Percentiles rank a stretch among this genome's conserved stretches.
Evolutionary conservation across 2,888 invertebrate genomes (phyloP).

Genomic region (Mechanitis messenoides): DNA sequence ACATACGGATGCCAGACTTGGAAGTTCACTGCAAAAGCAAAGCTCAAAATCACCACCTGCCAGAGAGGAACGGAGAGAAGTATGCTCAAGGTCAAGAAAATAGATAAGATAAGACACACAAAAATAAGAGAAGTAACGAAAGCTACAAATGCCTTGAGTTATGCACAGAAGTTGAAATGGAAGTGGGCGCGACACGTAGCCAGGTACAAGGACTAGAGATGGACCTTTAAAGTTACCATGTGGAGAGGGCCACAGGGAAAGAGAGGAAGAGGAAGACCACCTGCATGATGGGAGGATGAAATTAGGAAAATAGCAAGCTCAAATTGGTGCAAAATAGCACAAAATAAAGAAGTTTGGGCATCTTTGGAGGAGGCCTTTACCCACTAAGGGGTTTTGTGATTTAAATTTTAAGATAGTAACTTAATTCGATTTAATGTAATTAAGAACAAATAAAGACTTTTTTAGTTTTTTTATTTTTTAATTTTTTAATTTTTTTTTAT

Average conservation of each 20-base stretch:
- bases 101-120: conserved; percentile 17
- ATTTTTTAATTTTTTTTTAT: no score
- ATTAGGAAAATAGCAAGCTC: not conserved
- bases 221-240: conserved; percentile 2
- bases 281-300: not conserved
- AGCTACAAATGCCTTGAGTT: conserved; percentile 2
- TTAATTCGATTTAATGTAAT: no score
- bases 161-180: conserved; percentile 7
- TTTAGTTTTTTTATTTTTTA: no score
- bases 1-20: conserved; percentile 13
- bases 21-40: not conserved
- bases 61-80: conserved; percentile 16
- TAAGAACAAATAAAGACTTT: no score
- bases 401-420: no score
- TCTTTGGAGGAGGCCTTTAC: not conserved
- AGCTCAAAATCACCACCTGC: conserved; percentile 1
- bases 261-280: not conserved
- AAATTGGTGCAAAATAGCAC: not conserved
- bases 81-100: conserved; percentile 17
- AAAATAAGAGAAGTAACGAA: conserved; percentile 14
- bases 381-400: no score
- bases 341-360: not conserved
- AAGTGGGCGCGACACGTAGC: conserved; percentile 7
- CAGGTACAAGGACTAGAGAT: not conserved
- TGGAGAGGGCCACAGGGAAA: conserved; percentile 3